Conservation (phyloP, 2,888 invertebrate genomes). For the Chrysolina americana region DNA sequence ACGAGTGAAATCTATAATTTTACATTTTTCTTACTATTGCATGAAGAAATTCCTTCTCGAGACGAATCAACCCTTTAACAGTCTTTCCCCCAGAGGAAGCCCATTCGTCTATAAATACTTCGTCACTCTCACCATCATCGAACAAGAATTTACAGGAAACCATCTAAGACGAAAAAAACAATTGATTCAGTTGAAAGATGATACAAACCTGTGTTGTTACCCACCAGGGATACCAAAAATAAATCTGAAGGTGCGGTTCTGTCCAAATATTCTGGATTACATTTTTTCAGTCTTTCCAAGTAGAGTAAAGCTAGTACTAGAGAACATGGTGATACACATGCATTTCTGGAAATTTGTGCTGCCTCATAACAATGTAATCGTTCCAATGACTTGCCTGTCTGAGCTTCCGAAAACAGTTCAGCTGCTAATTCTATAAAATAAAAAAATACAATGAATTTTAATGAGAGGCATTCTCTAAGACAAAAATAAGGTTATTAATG, state of each 20-base stretch:
- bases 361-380: conserved; percentile 84
- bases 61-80: conserved; percentile 80
- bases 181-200: neutral
- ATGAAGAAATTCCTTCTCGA: conserved; percentile 90
- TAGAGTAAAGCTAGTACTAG: conserved; percentile 94
- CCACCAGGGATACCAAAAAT: conserved; percentile 94
- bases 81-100: conserved; percentile 86
- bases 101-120: conserved; percentile 94
- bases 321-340: conserved; percentile 93
- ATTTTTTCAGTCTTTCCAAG: conserved; percentile 87
- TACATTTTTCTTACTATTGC: conserved; percentile 81
- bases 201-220: conserved; percentile 50
- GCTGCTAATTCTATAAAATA: conserved; percentile 82
- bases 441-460: neutral
- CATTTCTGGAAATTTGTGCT: conserved; percentile 82
- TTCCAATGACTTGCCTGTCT: conserved; percentile 83
- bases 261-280: conserved; percentile 87
- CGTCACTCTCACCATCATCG: conserved; percentile 93
- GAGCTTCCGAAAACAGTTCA: conserved; percentile 85
- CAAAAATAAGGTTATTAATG: too few relatives aligned
- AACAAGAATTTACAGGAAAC: conserved; percentile 96
- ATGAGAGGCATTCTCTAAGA: too few relatives aligned
- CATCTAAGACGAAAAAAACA: conserved; percentile 76
- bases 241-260: conserved; percentile 91
- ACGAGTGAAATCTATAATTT: neutral